phyloP scores from a whole-genome alignment of 2,888 invertebrate genomes.

The Creontiades dilutus region DNA sequence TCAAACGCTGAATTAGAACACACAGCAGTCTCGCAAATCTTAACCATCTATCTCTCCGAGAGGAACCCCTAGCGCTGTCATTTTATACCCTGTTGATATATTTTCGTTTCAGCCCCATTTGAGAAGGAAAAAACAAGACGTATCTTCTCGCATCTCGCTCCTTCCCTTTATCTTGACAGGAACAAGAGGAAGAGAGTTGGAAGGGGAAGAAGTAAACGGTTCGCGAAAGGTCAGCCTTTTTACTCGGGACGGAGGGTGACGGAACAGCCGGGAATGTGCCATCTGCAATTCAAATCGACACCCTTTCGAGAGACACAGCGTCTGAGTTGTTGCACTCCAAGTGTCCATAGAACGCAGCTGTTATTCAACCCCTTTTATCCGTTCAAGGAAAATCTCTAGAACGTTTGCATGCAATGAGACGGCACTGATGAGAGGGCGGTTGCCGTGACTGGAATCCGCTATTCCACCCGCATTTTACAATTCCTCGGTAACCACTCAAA shows the following conservation, averaged over 20 bases:
- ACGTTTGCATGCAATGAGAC: constrained; percentile 14
- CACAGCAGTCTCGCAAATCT: too few species aligned
- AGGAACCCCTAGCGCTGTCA: too few species aligned
- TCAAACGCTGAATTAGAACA: too few species aligned
- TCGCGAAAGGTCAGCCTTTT: constrained; percentile 29
- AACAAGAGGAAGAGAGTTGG: neutral
- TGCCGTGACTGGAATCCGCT: neutral
- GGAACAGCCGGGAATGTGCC: constrained; percentile 14
- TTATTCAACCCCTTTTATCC: constrained; percentile 22
- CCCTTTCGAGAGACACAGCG: constrained; percentile 7
- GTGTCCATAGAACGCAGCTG: constrained; percentile 46
- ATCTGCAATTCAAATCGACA: constrained; percentile 46
- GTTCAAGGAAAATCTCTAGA: neutral
- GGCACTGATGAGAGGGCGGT: neutral
- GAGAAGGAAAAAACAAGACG: too few species aligned
- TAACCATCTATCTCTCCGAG: too few species aligned
- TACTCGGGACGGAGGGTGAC: neutral
- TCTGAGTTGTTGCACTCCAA: constrained; percentile 24
- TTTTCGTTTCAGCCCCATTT: too few species aligned
- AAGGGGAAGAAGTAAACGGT: neutral
- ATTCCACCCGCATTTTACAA: too few species aligned
- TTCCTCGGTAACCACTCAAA: too few species aligned
- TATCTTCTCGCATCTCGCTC: too few species aligned
- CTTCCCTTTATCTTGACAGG: too few species aligned
- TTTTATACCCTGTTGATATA: too few species aligned